A percentile compares a stretch with the other conserved stretches of the same genome.
Conservation (phyloP, 2,797 vertebrate genomes). For the Discoglossus pictus region DNA sequence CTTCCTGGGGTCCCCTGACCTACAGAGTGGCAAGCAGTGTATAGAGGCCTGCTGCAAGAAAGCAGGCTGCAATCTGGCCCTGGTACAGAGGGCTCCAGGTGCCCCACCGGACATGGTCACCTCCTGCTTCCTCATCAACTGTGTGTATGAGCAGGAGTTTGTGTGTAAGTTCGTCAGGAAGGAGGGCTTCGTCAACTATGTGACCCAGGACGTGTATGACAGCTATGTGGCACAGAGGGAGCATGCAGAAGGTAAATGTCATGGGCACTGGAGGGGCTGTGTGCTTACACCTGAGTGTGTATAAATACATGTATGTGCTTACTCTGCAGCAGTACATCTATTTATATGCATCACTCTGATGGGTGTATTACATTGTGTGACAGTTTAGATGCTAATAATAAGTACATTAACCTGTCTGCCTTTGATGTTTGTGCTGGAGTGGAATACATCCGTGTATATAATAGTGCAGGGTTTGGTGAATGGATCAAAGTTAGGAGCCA, state of each 20-base stretch:
- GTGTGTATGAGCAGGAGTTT: slow-evolving; percentile 85
- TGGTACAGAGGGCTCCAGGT: slow-evolving; percentile 71
- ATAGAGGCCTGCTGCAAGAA: slow-evolving; percentile 81
- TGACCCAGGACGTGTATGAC: slow-evolving; percentile 73
- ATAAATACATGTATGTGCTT: too few relatives aligned
- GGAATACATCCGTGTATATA: too few relatives aligned
- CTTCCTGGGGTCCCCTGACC: slow-evolving; percentile 71
- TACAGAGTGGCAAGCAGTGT: slow-evolving; percentile 72
- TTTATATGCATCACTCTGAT: too few relatives aligned
- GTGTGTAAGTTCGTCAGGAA: slow-evolving; percentile 84
- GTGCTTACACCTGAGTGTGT: too few relatives aligned
- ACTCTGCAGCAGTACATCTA: too few relatives aligned
- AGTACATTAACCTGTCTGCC: too few relatives aligned
- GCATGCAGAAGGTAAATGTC: slow-evolving; percentile 60
- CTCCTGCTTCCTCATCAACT: slow-evolving; percentile 87
- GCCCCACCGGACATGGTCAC: slow-evolving; percentile 62
- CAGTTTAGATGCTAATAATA: too few relatives aligned
- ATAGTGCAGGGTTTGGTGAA: too few relatives aligned
- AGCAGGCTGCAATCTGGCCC: slow-evolving; percentile 80
- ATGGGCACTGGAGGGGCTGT: too few relatives aligned
- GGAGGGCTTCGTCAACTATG: slow-evolving; percentile 78
- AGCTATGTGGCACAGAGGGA: slow-evolving; percentile 64
- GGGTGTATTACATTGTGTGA: too few relatives aligned
- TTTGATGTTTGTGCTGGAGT: too few relatives aligned
- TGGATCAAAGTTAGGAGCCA: too few relatives aligned